Evolutionary conservation across 2,797 vertebrate species (phyloP), one percentile per base, ranked within the genome.

Genomic region (Aplochiton taeniatus): DNA sequence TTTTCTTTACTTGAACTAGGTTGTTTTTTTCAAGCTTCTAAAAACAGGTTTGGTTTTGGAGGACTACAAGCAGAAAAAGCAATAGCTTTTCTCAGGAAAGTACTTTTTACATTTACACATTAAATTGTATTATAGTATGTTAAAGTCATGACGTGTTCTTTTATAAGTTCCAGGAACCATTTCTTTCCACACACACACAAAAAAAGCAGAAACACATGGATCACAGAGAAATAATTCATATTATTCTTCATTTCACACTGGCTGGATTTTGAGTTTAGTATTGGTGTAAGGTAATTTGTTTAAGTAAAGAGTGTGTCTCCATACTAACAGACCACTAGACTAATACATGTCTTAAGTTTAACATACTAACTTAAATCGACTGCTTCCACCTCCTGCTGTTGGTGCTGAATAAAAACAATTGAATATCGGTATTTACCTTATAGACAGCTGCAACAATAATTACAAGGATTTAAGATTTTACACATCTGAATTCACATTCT

Each of bases 131-230:
- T 85, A 80, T 70, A 85, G 63, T 80, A 75, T 65, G 78, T 75
- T 88, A 85, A 87, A 87, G 90, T 88, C 74, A 83, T 74, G 74
- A 80, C 75, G 78, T 82, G 76, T 45, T 81, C 66, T 78, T 79
- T 83, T 73, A 88, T 74, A 79, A 73, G 78, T 75, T 83, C 77
- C 78, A 87, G 83, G 87, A 72, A 76, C 55, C 74, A 68, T 81
- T 70, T 47, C 57, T 76, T 77, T 76, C 66, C 13, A n/a, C n/a
- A n/a, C n/a, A n/a, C n/a, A n/a, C n/a, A n/a, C n/a, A 84, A 82
- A 70, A 62, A 17, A 69, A 68, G 67, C 79, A 73, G 31, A 31
- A 31, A 31, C 72, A 68, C 66, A 79, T 10, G 72, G 70, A 73
- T 75, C 69, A 74, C 71, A 77, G 58, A 77, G 53, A 51, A 76